phyloP scores from a whole-genome alignment of 2,797 vertebrate genomes.

The Sebastiscus tertius region DNA sequence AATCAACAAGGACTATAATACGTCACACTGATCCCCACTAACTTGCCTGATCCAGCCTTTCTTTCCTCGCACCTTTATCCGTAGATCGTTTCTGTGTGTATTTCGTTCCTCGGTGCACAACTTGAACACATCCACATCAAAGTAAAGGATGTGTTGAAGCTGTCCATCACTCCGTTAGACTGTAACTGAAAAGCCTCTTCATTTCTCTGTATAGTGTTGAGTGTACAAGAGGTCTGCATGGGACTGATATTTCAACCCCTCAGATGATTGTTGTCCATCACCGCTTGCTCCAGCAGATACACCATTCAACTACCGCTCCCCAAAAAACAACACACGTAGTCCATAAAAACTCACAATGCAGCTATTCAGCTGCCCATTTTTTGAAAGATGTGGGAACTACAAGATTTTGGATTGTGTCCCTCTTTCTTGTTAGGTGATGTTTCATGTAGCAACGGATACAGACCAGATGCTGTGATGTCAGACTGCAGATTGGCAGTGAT shows the following conservation, averaged over 20 bases:
- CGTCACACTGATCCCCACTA: neutral
- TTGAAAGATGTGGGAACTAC: neutral
- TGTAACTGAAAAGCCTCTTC: neutral
- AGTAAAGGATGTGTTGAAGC: neutral
- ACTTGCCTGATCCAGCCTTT: conserved; percentile 40
- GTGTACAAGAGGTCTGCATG: neutral
- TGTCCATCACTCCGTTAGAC: neutral
- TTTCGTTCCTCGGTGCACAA: neutral
- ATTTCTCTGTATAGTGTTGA: neutral
- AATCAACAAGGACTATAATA: neutral
- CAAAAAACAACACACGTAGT: neutral
- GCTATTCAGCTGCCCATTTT: neutral
- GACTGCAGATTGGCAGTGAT: neutral
- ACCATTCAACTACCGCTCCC: neutral
- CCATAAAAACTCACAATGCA: neutral
- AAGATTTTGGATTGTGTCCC: neutral
- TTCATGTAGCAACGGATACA: neutral
- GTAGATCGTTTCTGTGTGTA: conserved; percentile 9
- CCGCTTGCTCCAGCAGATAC: neutral
- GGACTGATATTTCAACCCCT: neutral
- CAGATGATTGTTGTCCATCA: neutral
- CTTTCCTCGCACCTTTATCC: conserved; percentile 22
- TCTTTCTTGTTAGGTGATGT: neutral
- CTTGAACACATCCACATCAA: conserved; percentile 5
- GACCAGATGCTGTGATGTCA: neutral